phyloP scores from a whole-genome alignment of 1,140 invertebrate genomes.

The Drosophila saltans region DNA sequence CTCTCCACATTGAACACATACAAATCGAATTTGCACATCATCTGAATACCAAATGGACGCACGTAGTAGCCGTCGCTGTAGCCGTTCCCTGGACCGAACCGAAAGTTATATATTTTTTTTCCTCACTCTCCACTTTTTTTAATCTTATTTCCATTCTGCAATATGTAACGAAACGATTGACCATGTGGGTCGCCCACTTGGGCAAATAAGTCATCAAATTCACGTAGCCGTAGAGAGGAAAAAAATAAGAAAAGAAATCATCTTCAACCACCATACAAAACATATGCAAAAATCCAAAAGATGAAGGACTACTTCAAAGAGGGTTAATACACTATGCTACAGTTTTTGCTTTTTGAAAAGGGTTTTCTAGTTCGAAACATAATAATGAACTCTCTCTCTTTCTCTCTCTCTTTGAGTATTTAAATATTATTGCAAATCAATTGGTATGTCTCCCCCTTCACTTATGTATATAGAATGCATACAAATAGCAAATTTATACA shows the following conservation, averaged over 20 bases:
- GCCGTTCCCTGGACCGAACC: slow-evolving; percentile 10
- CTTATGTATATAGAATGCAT: slow-evolving; percentile 75
- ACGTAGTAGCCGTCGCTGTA: slow-evolving; percentile 56
- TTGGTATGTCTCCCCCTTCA: slow-evolving; percentile 33
- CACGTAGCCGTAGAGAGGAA: slow-evolving; percentile 54
- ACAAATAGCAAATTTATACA: slow-evolving; percentile 82
- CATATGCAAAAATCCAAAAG: slow-evolving; percentile 72
- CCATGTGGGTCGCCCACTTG: slow-evolving; percentile 70
- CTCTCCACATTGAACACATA: slow-evolving; percentile 61
- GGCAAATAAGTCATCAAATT: slow-evolving; percentile 80
- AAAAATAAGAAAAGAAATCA: slow-evolving; percentile 33
- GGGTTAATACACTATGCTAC: slow-evolving; percentile 56
- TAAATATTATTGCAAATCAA: slow-evolving; percentile 82
- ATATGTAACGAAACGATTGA: slow-evolving; percentile 62
- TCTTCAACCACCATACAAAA: slow-evolving; percentile 61
- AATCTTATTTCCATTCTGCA: slow-evolving; percentile 16
- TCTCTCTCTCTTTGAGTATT: slow-evolving; percentile 46
- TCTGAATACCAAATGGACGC: slow-evolving; percentile 82
- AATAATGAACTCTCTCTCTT: slow-evolving; percentile 46
- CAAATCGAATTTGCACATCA: slow-evolving; percentile 83
- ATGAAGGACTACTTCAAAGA: slow-evolving; percentile 55
- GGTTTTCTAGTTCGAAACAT: slow-evolving; percentile 31
- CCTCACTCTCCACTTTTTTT: background rate
- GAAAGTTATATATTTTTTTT: slow-evolving; percentile 12
- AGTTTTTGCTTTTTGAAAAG: slow-evolving; percentile 51